phyloP scores from a whole-genome alignment of 2,113 vertebrate genomes.

The Laticauda laticaudata region DNA sequence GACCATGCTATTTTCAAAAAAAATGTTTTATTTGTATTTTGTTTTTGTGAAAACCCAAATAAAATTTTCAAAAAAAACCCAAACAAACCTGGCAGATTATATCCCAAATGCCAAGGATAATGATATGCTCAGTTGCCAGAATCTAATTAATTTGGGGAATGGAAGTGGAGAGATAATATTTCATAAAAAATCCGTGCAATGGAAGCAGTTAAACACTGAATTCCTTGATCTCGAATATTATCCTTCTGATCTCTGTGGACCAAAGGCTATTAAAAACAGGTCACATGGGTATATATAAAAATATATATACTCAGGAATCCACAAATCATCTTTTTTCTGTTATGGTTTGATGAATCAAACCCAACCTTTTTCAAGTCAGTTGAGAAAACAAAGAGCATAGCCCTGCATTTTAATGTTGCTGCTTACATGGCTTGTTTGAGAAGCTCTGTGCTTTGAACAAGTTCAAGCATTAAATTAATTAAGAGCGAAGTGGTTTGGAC shows the following conservation, averaged over 20 bases:
- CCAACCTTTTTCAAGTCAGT: slow-evolving; percentile 24
- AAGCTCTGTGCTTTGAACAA: slow-evolving; percentile 22
- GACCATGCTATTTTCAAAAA: too few relatives aligned
- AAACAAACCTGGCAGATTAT: slow-evolving; percentile 12
- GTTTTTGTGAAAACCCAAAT: too few relatives aligned
- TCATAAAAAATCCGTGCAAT: slow-evolving; percentile 39
- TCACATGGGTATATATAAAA: not conserved
- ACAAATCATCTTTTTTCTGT: not conserved
- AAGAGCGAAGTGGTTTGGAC: not conserved
- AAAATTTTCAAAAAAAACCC: too few relatives aligned
- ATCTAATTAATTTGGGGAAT: not conserved
- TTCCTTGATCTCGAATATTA: slow-evolving; percentile 27
- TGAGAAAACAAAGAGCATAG: not conserved
- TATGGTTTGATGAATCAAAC: slow-evolving; percentile 9
- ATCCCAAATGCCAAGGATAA: slow-evolving; percentile 26
- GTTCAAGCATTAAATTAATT: not conserved
- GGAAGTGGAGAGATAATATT: slow-evolving; percentile 8
- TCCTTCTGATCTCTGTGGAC: slow-evolving; percentile 51
- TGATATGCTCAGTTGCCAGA: slow-evolving; percentile 28
- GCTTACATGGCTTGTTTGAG: slow-evolving; percentile 14
- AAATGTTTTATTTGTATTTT: too few relatives aligned
- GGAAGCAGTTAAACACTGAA: slow-evolving; percentile 38
- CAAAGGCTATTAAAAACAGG: slow-evolving; percentile 41
- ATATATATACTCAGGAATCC: not conserved
- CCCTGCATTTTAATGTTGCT: slow-evolving; percentile 30